Conservation (phyloP, 2,888 invertebrate species). For the Phaonia tiefii region DNA sequence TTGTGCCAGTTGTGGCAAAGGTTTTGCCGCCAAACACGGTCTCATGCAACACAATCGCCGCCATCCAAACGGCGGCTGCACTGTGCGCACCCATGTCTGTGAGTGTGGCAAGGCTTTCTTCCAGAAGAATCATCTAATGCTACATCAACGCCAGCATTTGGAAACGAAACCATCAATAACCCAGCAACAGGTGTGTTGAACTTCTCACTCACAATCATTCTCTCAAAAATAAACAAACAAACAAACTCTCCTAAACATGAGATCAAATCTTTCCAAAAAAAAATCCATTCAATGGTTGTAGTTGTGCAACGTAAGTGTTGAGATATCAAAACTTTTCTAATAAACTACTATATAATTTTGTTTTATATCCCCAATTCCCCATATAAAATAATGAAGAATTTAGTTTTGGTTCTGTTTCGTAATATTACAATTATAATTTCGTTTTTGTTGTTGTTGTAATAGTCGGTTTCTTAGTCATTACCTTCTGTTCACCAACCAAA, state of each 20-base stretch:
- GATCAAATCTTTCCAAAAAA: constrained; percentile 59
- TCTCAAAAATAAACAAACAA: constrained; percentile 62
- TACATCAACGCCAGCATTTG: constrained; percentile 89
- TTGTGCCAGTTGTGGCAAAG: constrained; percentile 90
- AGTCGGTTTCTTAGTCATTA: constrained; percentile 3
- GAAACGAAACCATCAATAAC: constrained; percentile 80
- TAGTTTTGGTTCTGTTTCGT: constrained; percentile 35
- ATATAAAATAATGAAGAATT: constrained; percentile 44
- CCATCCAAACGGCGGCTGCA: constrained; percentile 90
- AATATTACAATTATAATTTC: constrained; percentile 2
- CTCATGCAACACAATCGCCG: constrained; percentile 89
- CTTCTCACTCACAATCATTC: constrained; percentile 66
- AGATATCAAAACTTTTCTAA: constrained; percentile 61
- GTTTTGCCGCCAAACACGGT: constrained; percentile 91
- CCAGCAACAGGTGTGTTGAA: constrained; percentile 79
- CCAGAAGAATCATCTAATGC: constrained; percentile 91
- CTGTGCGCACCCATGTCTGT: constrained; percentile 89
- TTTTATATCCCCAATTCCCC: too few species aligned
- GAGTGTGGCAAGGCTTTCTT: constrained; percentile 93
- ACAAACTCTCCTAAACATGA: constrained; percentile 66
- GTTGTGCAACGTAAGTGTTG: constrained; percentile 68
- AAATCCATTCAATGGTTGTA: constrained; percentile 61
- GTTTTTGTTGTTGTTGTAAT: constrained; percentile 27
- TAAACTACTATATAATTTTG: constrained; percentile 29
- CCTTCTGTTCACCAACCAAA: not conserved